phyloP scores from a whole-genome alignment of 2,888 invertebrate species.

The Rhagophthalmus giganteus region DNA sequence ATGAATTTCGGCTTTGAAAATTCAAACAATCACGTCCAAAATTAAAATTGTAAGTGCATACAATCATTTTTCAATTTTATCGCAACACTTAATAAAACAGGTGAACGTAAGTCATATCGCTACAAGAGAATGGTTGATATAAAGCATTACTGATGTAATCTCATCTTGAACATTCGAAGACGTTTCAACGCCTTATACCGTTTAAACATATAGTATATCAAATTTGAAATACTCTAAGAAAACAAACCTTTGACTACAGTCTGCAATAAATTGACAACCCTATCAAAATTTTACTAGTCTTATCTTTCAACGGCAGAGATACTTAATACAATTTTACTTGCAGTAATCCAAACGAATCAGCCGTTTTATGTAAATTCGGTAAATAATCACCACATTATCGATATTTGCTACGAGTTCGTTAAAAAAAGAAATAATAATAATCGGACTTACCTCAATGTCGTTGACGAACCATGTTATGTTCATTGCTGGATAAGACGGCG shows the following conservation, averaged over 20 bases:
- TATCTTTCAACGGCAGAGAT: constrained; percentile 38
- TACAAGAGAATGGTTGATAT: neutral
- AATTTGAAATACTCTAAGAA: constrained; percentile 21
- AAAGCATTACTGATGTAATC: neutral
- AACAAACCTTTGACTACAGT: constrained; percentile 14
- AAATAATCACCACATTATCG: constrained; percentile 6
- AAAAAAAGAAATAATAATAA: neutral
- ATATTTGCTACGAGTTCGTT: constrained; percentile 6
- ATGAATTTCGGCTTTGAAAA: no score
- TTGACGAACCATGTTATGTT: constrained; percentile 62
- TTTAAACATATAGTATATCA: no score
- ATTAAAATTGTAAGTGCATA: no score
- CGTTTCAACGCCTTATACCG: no score
- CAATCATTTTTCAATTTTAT: no score
- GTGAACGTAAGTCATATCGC: no score
- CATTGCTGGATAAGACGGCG: constrained; percentile 60
- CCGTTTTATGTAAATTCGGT: constrained; percentile 21
- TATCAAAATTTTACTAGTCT: constrained; percentile 37
- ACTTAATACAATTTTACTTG: constrained; percentile 27
- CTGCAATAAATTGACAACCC: constrained; percentile 32
- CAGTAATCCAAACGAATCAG: constrained; percentile 21
- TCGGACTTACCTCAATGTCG: constrained; percentile 56
- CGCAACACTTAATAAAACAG: no score
- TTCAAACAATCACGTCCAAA: no score
- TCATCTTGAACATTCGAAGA: no score